Percentiles rank a stretch among this genome's conserved stretches.
Evolutionary conservation across 2,888 invertebrate genomes (phyloP).

Genomic region (Allolobophora icterica): DNA sequence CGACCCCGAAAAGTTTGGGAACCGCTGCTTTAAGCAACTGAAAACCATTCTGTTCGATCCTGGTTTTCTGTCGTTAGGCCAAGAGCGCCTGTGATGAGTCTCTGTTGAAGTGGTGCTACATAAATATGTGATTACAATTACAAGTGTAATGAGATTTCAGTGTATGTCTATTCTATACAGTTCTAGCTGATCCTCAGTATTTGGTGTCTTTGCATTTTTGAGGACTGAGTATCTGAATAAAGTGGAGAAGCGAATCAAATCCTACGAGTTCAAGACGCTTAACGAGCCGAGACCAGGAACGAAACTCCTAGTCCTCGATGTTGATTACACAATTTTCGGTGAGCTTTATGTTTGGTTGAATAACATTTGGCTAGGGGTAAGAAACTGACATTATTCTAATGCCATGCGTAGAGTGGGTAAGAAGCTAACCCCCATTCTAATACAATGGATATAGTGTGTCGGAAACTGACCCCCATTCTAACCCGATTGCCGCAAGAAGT

Average conservation of each 20-base stretch:
- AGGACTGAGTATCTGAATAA: constrained; percentile 68
- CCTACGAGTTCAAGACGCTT: constrained; percentile 81
- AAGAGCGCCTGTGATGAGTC: no score
- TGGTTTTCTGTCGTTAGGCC: no score
- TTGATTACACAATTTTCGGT: constrained; percentile 93
- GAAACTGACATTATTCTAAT: no score
- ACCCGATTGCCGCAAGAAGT: neutral
- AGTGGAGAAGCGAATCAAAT: constrained; percentile 78
- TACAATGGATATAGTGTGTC: neutral
- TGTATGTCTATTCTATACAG: no score
- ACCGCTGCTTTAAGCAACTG: no score
- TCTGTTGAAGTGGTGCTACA: no score
- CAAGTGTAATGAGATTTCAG: neutral
- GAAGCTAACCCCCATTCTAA: neutral
- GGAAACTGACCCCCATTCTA: neutral
- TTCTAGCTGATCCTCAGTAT: no score
- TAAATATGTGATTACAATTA: no score
- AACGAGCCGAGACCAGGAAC: constrained; percentile 84
- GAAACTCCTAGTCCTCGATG: constrained; percentile 88
- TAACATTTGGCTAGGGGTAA: neutral
- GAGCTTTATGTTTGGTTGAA: constrained; percentile 44
- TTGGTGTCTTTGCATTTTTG: neutral
- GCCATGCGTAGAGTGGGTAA: no score
- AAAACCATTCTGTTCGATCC: no score
- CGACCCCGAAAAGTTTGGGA: no score